These are phyloP conservation scores for Pangasius larnaudii DNA, from an alignment of 2,797 vertebrate genomes.

Conservation along the genomic window DNA sequence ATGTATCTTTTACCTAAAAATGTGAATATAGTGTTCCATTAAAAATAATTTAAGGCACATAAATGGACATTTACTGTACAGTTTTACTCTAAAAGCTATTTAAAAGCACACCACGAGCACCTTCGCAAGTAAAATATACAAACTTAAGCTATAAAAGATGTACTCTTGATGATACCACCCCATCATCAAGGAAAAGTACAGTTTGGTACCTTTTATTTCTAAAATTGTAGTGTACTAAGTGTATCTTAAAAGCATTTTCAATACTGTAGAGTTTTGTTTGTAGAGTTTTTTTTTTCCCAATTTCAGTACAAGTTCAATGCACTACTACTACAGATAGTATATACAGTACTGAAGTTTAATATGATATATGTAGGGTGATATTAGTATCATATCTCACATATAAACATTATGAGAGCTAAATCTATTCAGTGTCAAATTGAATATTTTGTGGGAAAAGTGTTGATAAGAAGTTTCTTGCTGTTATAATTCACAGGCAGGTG, in stretches of 20 bases:
- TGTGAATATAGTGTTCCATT: neutral
- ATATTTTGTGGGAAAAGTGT: neutral
- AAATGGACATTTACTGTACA: neutral
- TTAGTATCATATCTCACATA: neutral
- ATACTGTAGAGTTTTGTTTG: no score
- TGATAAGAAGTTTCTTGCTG: conserved; percentile 1
- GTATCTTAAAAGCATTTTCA: neutral
- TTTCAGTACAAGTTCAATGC: neutral
- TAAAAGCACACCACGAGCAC: neutral
- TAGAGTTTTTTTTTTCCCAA: neutral
- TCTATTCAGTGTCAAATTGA: neutral
- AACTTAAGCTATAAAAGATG: neutral
- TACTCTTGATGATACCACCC: neutral
- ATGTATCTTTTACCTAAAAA: neutral
- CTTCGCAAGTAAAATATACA: neutral
- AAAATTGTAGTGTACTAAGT: neutral
- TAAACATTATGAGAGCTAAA: neutral
- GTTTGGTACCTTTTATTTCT: neutral
- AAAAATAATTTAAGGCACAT: neutral
- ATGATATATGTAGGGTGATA: neutral
- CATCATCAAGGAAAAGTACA: neutral
- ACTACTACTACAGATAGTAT: neutral
- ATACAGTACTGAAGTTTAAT: neutral
- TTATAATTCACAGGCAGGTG: neutral
- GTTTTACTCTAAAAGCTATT: neutral